Evolutionary conservation across 2,888 invertebrate species (phyloP), one percentile per base, ranked within the genome.

Genomic region (Leptopilina myrica): DNA sequence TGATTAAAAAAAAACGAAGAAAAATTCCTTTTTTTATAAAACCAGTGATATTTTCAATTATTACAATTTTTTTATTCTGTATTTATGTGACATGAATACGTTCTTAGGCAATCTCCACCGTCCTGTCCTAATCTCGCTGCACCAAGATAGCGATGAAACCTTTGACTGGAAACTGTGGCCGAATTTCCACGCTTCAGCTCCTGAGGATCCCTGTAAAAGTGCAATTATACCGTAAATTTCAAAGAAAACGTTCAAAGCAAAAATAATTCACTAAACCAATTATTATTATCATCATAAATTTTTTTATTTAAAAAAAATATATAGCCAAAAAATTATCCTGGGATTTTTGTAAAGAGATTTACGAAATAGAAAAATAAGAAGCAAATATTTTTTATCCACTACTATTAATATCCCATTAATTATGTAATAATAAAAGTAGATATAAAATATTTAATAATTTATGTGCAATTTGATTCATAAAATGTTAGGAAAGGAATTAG

Each of bases 81-180:
- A 86, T 95, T 94, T 77, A 95, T 93, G 77, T 93, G 93, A 91
- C 97, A 97, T 1, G 95, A 94, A 91, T 96, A 96, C 1, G 94
- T 89, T 82, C 92, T 89, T 1, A 94, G 86, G 86, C 97, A 97
- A 88, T 97, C 96, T 84, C 95, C 95, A 86, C 95, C 94, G 85
- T 97, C 96, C 90, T 97, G 97, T 0, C 97, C 97, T 86, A 96
- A 95, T 85, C 97, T 94, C 0, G 97, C 97, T 0, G 97, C 96
- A 89, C 95, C 95, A 5, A 97, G 94, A 87, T 96, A 96, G 87
- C 94, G 93, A 92, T 96, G 96, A 92, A 97, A 97, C 79, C 95
- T 93, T 43, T 95, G 91, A 26, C 96, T 96, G 80, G 95, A 95
- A 84, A 93, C 93, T 91, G 96, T 96, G 80, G 94, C 94, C 78